Percentiles rank a stretch among this genome's conserved stretches.
These are phyloP conservation scores for Megalonaias nervosa DNA, from an alignment of 1,140 invertebrate species.

Conservation along the genomic window DNA sequence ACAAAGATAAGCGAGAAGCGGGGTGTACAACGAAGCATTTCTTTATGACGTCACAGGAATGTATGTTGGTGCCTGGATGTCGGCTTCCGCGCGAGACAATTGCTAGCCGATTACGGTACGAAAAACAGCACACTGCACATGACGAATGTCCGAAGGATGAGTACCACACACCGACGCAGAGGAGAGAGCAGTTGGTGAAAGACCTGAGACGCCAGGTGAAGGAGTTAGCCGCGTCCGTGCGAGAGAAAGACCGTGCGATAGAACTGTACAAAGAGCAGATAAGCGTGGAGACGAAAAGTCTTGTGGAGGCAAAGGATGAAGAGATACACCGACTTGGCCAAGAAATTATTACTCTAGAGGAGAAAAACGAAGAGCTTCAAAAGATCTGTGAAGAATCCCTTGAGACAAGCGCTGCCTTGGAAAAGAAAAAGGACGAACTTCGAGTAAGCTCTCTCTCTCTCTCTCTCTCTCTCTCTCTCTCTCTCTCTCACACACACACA, in stretches of 20 bases:
- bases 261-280: slow-evolving; percentile 30
- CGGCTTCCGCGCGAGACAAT: slow-evolving; percentile 34
- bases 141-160: slow-evolving; percentile 11
- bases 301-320: slow-evolving; percentile 27
- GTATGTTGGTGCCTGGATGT: slow-evolving; percentile 37
- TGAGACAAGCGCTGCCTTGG: slow-evolving; percentile 16
- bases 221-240: slow-evolving; percentile 21
- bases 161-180: slow-evolving; percentile 30
- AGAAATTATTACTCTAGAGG: slow-evolving; percentile 14
- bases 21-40: slow-evolving; percentile 25
- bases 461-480: no score
- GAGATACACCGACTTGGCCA: slow-evolving; percentile 18
- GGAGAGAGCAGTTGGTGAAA: slow-evolving; percentile 26
- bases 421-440: slow-evolving; percentile 23
- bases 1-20: no score
- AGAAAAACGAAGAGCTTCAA: slow-evolving; percentile 32
- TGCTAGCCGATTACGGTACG: slow-evolving; percentile 31
- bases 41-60: slow-evolving; percentile 36
- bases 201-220: slow-evolving; percentile 28
- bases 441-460: slow-evolving; percentile 12
- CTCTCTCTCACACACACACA: no score
- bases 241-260: slow-evolving; percentile 31
- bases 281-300: slow-evolving; percentile 29
- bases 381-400: slow-evolving; percentile 36
- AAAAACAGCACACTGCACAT: slow-evolving; percentile 25